Base-by-base conservation (phyloP, 2,888 invertebrate species). In the Spilosoma lubricipeda region DNA sequence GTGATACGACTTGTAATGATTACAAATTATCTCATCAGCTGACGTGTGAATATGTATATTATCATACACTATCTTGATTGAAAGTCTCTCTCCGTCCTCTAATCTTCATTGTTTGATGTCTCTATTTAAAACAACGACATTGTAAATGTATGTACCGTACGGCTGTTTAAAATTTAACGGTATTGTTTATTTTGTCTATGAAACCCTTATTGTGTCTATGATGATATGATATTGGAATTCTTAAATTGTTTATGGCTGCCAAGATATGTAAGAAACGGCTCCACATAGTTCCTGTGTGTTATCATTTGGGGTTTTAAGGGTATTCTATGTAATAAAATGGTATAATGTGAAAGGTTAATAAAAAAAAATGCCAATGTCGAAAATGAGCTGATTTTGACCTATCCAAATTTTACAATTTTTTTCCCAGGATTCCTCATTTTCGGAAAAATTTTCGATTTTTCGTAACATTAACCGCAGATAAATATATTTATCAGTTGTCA, bases 11-110 rank as follows among this genome's bases (percentile, higher is more conserved):
- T 87, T 82, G 88, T 85, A 7, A 85, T 84, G 48, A 74, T 81
- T 48, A 48, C 18, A 48, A 48, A 48, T 48, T 86, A 86, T 87
- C 85, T 82, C 77, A 75, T 78, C 81, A 65, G 80, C 79, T 86
- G 84, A 84, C 82, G 82, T 82, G 82, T 81, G 80, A 86, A 77
- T 77, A 71, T n/a, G n/a, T n/a, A n/a, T 79, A 78, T 87, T 91
- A 90, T 89, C 89, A 63, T 70, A 23, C 70, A 63, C 70, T 91
- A 92, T 93, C 91, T 89, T 91, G 92, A 92, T 92, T 88, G 90
- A 92, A 89, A 88, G 89, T 85, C 82, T 86, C 78, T 86, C 82
- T 83, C 82, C 82, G 70, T 71, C 48, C 72, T 72, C 77, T 77
- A 82, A 80, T 87, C 88, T 87, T 85, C 80, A 79, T 74, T 80